These are phyloP conservation scores for Aphelinus atriplicis DNA, from an alignment of 1,140 invertebrate genomes.

Conservation along the genomic window DNA sequence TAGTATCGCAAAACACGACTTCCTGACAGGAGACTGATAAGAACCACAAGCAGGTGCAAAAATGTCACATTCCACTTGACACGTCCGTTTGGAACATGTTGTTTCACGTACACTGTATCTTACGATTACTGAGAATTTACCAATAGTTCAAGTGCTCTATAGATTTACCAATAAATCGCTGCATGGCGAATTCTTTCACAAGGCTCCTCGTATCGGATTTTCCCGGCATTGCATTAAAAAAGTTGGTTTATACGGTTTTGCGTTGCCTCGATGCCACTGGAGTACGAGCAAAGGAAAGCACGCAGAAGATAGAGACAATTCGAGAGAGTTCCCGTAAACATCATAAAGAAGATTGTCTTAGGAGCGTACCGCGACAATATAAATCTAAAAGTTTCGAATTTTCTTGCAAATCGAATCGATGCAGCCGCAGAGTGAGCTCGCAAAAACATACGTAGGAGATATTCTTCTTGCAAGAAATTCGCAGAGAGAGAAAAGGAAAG, in stretches of 20 bases:
- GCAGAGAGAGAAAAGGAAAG: slow-evolving; percentile 38
- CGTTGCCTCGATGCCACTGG: too few species aligned
- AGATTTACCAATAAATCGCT: too few species aligned
- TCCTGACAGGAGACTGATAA: too few species aligned
- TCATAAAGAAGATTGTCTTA: slow-evolving; percentile 33
- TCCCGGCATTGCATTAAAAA: slow-evolving; percentile 5
- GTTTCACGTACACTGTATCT: too few species aligned
- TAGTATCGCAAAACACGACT: too few species aligned
- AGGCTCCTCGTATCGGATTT: too few species aligned
- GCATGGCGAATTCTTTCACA: too few species aligned
- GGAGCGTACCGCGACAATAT: slow-evolving; percentile 24
- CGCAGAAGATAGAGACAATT: neutral
- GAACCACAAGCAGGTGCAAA: too few species aligned
- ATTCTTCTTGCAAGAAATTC: slow-evolving; percentile 13
- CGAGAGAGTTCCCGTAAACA: slow-evolving; percentile 20
- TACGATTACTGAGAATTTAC: too few species aligned
- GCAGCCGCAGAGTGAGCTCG: neutral
- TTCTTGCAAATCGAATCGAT: slow-evolving; percentile 36
- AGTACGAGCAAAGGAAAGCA: neutral
- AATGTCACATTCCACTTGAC: too few species aligned
- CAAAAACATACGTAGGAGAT: slow-evolving; percentile 11
- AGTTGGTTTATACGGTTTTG: neutral
- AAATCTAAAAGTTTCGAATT: slow-evolving; percentile 37
- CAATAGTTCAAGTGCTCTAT: too few species aligned
- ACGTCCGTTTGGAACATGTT: too few species aligned